Base-by-base conservation (phyloP, 2,797 vertebrate genomes). In the Micromesistius poutassou region DNA sequence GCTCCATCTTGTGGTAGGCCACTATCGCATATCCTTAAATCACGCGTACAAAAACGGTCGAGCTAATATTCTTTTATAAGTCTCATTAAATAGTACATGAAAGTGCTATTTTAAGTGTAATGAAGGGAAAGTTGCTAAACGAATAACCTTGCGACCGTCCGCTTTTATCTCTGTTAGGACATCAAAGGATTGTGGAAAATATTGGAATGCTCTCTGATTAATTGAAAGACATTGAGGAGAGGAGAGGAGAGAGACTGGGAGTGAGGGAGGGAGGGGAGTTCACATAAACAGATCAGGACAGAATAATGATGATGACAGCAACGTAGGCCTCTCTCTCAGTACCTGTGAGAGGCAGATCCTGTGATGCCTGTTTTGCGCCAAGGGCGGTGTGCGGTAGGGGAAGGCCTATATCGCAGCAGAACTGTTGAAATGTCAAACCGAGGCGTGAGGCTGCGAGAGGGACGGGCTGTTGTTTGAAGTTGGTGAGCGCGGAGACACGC, bases 381-480 rank as follows among this genome's bases (percentile, higher is more conserved):
- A 1, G 9, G 36, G 36, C 9, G 36, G 9, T 38, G 36, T 33
- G 5, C n/a, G n/a, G n/a, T n/a, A n/a, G n/a, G n/a, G n/a, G n/a
- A n/a, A n/a, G n/a, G n/a, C n/a, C n/a, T n/a, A 38, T 12, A 38
- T 38, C 36, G 9, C 36, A 38, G 36, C 36, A 38, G 36, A 38
- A 38, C 36, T 93, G 91, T 89, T 92, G 91, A 88, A 92, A 94
- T 93, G 93, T 96, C 95, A 95, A 95, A 93, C 94, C 94, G 93
- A 91, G 94, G 91, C 91, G 88, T 7, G 74, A 77, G 55, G 72
- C 90, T 91, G 93, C 91, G 93, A 91, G 92, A 92, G 80, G 93
- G 92, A 91, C 84, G 88, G 91, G 92, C 91, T 89, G 88, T 92
- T 94, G 96, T 99, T 98, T 98, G 97, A 98, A 97, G 96, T 96